Base-by-base conservation (phyloP, 2,113 vertebrate species). In the Colinus virginianus region DNA sequence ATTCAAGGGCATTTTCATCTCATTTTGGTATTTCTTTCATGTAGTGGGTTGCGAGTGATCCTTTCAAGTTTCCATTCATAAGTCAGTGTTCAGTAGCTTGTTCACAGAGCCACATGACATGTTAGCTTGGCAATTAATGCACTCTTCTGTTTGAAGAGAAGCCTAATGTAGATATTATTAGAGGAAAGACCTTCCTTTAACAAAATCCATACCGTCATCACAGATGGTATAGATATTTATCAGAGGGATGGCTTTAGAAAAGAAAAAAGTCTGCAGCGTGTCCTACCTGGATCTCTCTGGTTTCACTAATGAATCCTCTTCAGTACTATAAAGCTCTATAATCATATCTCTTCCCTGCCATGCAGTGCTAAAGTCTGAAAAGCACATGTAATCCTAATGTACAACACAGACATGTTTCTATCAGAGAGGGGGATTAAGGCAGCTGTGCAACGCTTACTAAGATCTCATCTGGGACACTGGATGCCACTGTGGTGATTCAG, bases 141-240 rank as follows among this genome's bases (percentile, higher is more conserved):
- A 75, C 48, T 74, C 78, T 80, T 79, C 87, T 88, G 30, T 93
- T 90, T 90, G 90, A 46, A 82, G 69, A 90, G n/a, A 74, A 13
- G 17, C 71, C 90, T 94, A 94, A 89, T 96, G 64, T 89, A 96
- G 94, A 91, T 43, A 43, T 96, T 92, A 87, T 87, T 92, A 90
- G 78, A 87, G 68, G 56, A 80, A 87, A 93, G 89, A 87, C 51
- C 75, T 94, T 78, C 56, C 45, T 82, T 90, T 71, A 84, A 49
- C 22, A 74, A 92, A 90, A 48, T 10, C 32, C 28, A 43, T 22
- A 34, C 13, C 9, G 46, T 34, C 68, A 74, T 53, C 22, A 68
- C 19, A 90, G 84, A 43, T 28, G 51, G 32, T 3, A 10, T 0
- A 38, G 22, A 25, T 20, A 79, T 30, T 51, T 70, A 36, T 28